phyloP scores from a whole-genome alignment of 53 echinoderm and acorn worm genomes.

The Holothuria leucospilota region DNA sequence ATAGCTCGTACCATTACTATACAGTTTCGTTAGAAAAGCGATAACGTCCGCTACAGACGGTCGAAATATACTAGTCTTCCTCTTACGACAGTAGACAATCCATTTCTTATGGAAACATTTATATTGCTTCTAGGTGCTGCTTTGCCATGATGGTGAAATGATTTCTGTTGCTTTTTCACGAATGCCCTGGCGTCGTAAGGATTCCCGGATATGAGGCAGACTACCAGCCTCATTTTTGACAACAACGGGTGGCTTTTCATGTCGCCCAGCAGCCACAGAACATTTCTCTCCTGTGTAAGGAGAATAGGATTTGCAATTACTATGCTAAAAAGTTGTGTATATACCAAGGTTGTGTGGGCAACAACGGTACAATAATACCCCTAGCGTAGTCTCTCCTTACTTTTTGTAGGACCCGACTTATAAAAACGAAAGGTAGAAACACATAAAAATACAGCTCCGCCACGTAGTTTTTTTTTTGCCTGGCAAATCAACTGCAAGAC shows the following conservation, averaged over 20 bases:
- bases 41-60: not conserved
- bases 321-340: not conserved
- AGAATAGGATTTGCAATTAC: not conserved
- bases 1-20: not conserved
- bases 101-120: not conserved
- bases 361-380: slow-evolving; percentile 2
- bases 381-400: slow-evolving; percentile 55
- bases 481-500: too few species aligned
- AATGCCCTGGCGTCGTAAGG: not conserved
- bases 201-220: slow-evolving; percentile 15
- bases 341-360: not conserved
- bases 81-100: not conserved
- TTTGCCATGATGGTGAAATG: not conserved
- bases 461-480: too few species aligned
- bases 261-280: not conserved
- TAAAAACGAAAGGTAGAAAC: not conserved
- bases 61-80: slow-evolving; percentile 3
- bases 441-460: not conserved
- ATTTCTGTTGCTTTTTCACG: not conserved
- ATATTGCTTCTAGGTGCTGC: not conserved
- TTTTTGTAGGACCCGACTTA: slow-evolving; percentile 1
- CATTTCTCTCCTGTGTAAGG: not conserved
- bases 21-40: not conserved
- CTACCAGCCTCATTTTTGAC: not conserved
- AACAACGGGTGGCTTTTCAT: not conserved